These are phyloP conservation scores for Sylvicola cinctus DNA, from an alignment of 2,888 invertebrate genomes.

Conservation along the genomic window DNA sequence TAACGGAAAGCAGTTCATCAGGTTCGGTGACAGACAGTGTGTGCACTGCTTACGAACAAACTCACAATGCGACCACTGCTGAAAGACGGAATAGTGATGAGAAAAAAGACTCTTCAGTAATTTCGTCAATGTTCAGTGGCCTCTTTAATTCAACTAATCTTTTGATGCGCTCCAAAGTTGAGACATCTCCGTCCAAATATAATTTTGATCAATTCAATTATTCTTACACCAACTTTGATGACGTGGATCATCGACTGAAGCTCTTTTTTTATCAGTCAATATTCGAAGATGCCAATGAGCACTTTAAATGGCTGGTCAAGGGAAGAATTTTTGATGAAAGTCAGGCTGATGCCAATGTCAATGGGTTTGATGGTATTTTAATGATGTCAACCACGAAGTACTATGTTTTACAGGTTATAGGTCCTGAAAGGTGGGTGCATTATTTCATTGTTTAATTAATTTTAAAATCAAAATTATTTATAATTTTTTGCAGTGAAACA, in stretches of 20 bases:
- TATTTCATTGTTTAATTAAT: constrained; percentile 4
- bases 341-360: constrained; percentile 4
- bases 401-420: constrained; percentile 29
- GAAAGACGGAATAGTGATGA: constrained; percentile 2
- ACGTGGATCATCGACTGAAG: constrained; percentile 36
- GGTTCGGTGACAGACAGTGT: constrained; percentile 39
- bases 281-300: constrained; percentile 32
- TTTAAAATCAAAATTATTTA: constrained; percentile 2
- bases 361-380: constrained; percentile 24
- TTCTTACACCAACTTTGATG: constrained; percentile 30
- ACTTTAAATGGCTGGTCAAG: constrained; percentile 29
- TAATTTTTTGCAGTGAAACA: constrained; percentile 22
- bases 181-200: constrained; percentile 9
- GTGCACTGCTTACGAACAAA: constrained; percentile 34
- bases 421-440: constrained; percentile 21
- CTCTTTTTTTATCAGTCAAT: constrained; percentile 31
- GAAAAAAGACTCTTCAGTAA: constrained; percentile 7
- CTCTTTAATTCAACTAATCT: constrained; percentile 29
- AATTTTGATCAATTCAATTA: constrained; percentile 24
- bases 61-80: constrained; percentile 1
- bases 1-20: constrained; percentile 40
- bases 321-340: constrained; percentile 26
- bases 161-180: constrained; percentile 15
- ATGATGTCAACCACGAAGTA: constrained; percentile 30
- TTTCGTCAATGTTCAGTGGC: constrained; percentile 27